Percentiles rank a stretch among this genome's conserved stretches.
Conservation (phyloP, 2,113 vertebrate genomes). For the Peromyscus maniculatus region DNA sequence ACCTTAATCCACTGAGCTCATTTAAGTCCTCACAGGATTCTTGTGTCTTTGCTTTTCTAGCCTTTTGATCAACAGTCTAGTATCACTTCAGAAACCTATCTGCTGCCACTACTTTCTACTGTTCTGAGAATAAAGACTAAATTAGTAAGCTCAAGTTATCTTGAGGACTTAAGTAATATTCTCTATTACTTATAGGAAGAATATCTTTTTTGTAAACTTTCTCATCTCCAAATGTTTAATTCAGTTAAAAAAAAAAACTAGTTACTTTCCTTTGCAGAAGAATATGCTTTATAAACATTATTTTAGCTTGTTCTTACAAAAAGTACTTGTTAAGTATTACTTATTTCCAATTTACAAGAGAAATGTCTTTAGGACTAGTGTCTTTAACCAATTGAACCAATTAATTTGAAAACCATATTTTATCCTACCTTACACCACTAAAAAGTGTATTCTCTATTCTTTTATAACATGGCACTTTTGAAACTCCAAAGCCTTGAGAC, state of each 20-base stretch:
- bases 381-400: background rate
- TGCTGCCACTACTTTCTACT: background rate
- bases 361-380: conserved; percentile 9
- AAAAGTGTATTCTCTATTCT: background rate
- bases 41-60: background rate
- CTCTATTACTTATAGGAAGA: no score
- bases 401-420: conserved; percentile 64
- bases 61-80: background rate
- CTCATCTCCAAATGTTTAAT: background rate
- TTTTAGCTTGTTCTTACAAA: background rate
- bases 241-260: background rate
- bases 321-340: background rate
- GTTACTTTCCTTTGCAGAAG: background rate
- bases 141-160: background rate
- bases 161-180: background rate
- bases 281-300: background rate
- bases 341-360: background rate
- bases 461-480: background rate
- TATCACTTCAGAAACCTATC: background rate
- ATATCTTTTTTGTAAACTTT: background rate
- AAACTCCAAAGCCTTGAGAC: background rate
- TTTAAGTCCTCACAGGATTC: background rate
- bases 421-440: background rate
- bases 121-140: background rate
- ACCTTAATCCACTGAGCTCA: background rate